Conservation (phyloP, 2,113 vertebrate genomes). For the Phasianus colchicus region DNA sequence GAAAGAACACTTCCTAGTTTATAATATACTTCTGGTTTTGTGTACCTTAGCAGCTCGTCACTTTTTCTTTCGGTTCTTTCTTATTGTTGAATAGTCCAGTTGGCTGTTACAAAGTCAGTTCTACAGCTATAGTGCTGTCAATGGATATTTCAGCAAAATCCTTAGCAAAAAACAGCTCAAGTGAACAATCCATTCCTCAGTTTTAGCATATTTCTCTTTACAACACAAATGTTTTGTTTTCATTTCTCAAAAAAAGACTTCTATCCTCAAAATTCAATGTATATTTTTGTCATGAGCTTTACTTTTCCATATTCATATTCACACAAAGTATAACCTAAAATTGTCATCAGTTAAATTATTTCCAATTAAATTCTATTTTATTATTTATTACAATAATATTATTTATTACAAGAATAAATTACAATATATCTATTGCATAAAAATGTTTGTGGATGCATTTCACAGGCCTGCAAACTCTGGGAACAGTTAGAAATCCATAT, state of each 20-base stretch:
- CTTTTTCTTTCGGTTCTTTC: neutral
- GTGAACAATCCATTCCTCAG: neutral
- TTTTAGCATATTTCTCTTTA: neutral
- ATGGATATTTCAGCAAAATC: neutral
- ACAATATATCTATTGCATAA: neutral
- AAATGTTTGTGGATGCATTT: neutral
- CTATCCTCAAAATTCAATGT: neutral
- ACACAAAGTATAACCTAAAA: neutral
- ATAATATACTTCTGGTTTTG: neutral
- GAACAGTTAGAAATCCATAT: neutral
- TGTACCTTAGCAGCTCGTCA: neutral
- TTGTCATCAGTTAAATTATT: neutral
- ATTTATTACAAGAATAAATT: neutral
- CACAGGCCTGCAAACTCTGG: neutral
- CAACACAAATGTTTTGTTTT: neutral
- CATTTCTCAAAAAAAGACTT: neutral
- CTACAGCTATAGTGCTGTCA: neutral
- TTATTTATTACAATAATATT: neutral
- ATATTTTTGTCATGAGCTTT: neutral
- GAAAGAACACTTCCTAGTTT: neutral
- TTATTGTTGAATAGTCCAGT: neutral
- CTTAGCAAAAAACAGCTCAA: neutral
- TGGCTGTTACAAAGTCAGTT: neutral
- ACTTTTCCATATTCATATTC: neutral
- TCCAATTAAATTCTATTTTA: neutral